Conservation (phyloP, 1,140 invertebrate species). For the Batillaria attramentaria region DNA sequence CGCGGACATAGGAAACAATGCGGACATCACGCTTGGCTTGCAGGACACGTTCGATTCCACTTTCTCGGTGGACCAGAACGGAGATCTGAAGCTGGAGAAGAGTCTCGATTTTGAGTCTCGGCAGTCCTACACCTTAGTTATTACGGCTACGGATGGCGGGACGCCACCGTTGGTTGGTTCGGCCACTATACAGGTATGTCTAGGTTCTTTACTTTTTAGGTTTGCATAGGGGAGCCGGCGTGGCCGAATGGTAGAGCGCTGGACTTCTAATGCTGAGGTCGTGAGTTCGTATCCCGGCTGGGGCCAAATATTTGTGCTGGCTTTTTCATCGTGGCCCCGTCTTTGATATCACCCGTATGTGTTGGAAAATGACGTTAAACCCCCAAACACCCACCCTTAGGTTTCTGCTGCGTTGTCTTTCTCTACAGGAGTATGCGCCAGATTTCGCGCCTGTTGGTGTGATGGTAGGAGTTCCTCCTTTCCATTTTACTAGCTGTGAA, state of each 20-base stretch:
- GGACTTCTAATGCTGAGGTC: too few species aligned
- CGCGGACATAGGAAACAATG: not conserved
- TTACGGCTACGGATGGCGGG: not conserved
- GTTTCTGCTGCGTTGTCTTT: too few species aligned
- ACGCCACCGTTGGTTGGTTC: not conserved
- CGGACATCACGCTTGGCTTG: not conserved
- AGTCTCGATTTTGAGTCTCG: not conserved
- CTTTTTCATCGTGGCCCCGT: too few species aligned
- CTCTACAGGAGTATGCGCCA: too few species aligned
- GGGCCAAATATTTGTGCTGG: too few species aligned
- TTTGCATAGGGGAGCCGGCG: not conserved
- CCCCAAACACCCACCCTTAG: too few species aligned
- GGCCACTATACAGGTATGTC: not conserved
- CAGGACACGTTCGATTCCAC: not conserved
- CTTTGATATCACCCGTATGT: too few species aligned
- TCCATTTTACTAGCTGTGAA: too few species aligned
- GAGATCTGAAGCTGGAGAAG: not conserved
- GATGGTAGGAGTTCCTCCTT: too few species aligned
- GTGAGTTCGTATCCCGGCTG: too few species aligned
- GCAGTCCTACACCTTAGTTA: not conserved
- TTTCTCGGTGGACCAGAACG: conserved; percentile 6
- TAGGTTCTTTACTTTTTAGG: not conserved
- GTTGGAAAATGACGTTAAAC: too few species aligned
- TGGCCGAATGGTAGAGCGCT: not conserved
- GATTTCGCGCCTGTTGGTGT: too few species aligned